Percentiles rank a stretch among this genome's conserved stretches.
phyloP scores from a whole-genome alignment of 2,888 invertebrate genomes.

The Microctonus brassicae region DNA sequence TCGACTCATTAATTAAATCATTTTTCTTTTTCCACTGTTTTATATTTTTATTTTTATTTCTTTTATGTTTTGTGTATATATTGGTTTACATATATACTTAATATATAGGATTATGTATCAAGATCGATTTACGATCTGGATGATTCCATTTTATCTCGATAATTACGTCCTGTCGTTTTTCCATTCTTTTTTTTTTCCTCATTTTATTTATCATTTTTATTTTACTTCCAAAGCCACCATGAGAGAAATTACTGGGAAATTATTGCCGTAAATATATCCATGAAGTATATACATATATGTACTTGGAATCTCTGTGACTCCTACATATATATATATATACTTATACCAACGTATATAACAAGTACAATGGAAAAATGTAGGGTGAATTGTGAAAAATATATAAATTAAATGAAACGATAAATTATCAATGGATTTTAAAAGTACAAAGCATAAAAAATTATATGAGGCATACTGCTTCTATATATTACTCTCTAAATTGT shows the following conservation, averaged over 20 bases:
- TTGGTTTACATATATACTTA: too few relatives aligned
- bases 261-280: constrained; percentile 6
- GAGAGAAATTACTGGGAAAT: constrained; percentile 16
- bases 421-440: constrained; percentile 41
- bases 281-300: background rate
- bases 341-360: background rate
- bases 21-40: too few relatives aligned
- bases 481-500: background rate
- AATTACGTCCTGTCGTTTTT: constrained; percentile 15
- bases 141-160: constrained; percentile 23
- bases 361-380: background rate
- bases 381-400: constrained; percentile 33
- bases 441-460: constrained; percentile 42
- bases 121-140: constrained; percentile 24
- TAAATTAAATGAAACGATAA: constrained; percentile 42
- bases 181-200: background rate
- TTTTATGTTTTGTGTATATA: background rate
- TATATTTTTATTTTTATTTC: background rate
- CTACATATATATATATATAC: background rate
- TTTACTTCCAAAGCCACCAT: constrained; percentile 2
- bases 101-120: constrained; percentile 1
- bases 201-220: background rate
- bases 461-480: constrained; percentile 41
- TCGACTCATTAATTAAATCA: constrained; percentile 15
- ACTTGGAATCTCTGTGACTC: background rate